Base-by-base conservation (phyloP, 1,140 invertebrate genomes). In the Dinoponera quadriceps region DNA sequence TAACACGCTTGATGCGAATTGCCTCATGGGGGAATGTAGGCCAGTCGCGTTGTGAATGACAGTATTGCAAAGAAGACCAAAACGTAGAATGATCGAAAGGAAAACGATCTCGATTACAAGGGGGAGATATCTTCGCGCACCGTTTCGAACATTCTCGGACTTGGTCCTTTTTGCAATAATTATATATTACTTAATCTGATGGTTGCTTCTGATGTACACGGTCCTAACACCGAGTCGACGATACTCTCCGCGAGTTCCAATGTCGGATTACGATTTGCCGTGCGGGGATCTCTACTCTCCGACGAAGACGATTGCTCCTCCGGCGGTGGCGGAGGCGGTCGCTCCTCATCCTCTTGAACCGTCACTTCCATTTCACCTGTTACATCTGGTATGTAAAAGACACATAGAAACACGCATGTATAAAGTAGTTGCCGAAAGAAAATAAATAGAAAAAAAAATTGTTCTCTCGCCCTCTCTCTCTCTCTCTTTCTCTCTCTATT, bases 331-430 rank as follows among this genome's bases (percentile, higher is more conserved):
- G 91, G 84, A 18, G 87, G 88, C 11, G 92, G 85, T 69, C 91
- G 84, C 11, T 93, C 92, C 54, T 93, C 93, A 3, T 94, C 93
- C 9, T 94, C 93, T 81, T 93, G 93, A 13, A 92, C 89, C 0
- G 92, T 93, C 0, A 93, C 91, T 84, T 94, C 94, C 94, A 94
- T 94, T 65, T 94, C 93, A 20, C 94, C 93, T 55, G 91, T 93
- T 11, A 93, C 91, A 83, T 94, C 92, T 87, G 72, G 20, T 63
- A 80, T 80, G 75, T 80, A 80, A 80, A 80, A 66, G 33, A 80
- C 25, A 80, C 25, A 48, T 63, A 73, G 44, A 66, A 63, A 77
- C 16, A 59, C 59, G 78, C 51, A 44, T 44, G 27, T 82, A 60
- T 62, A 54, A 2, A 82, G 33, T 57, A 49, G 68, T 69, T 18